Evolutionary conservation across 2,888 invertebrate species (phyloP).

Genomic region (Cabera pusaria): DNA sequence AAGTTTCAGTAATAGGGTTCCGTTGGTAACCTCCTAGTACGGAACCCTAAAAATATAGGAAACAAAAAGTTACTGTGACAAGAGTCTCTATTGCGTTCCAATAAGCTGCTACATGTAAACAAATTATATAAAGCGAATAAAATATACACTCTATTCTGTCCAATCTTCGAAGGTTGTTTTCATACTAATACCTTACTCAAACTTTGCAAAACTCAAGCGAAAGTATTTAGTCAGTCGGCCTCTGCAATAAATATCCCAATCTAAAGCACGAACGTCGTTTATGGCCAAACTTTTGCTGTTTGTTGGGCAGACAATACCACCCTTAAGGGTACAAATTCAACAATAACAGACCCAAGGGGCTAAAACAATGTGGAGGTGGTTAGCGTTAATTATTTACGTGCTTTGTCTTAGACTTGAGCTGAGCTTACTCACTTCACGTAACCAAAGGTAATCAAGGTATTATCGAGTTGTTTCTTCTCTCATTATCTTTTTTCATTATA

Average conservation of each 20-base stretch:
- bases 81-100: no score
- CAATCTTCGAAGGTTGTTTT: no score
- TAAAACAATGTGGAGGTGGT: slow-evolving; percentile 50
- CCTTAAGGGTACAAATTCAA: slow-evolving; percentile 51
- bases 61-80: no score
- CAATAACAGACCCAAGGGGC: slow-evolving; percentile 39
- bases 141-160: no score
- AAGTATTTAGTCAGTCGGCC: slow-evolving; percentile 35
- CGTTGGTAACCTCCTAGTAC: no score
- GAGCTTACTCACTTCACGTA: slow-evolving; percentile 25
- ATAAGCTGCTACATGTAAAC: no score
- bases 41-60: no score
- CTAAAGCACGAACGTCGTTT: slow-evolving; percentile 49
- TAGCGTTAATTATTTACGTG: slow-evolving; percentile 62
- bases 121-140: no score
- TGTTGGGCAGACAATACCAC: slow-evolving; percentile 49
- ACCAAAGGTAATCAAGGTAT: slow-evolving; percentile 6
- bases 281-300: slow-evolving; percentile 61
- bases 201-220: slow-evolving; percentile 22
- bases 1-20: no score
- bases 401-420: slow-evolving; percentile 33
- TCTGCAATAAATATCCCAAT: slow-evolving; percentile 40
- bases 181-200: neutral
- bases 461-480: no score
- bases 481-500: no score